phyloP scores from a whole-genome alignment of 2,888 invertebrate genomes.

The Resseliella maxima region DNA sequence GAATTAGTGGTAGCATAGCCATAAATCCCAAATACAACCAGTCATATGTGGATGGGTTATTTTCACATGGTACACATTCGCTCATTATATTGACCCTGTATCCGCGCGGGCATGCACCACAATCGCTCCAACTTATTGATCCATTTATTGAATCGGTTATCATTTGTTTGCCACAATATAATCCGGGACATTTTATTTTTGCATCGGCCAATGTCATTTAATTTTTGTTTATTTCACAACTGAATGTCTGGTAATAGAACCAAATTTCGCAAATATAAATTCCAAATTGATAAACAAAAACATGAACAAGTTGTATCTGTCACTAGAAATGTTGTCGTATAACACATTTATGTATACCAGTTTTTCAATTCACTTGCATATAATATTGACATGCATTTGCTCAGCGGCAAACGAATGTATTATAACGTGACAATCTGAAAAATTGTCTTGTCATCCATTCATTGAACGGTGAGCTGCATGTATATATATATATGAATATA shows the following conservation, averaged over 20 bases:
- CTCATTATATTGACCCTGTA: slow-evolving; percentile 79
- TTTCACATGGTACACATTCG: slow-evolving; percentile 78
- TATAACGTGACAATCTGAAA: slow-evolving; percentile 36
- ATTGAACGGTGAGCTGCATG: background rate
- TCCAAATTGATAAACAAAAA: background rate
- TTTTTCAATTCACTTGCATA: background rate
- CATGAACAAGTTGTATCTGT: background rate
- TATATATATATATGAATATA: too few relatives aligned
- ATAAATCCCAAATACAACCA: slow-evolving; percentile 96
- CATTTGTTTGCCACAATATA: slow-evolving; percentile 70
- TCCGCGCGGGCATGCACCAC: slow-evolving; percentile 89
- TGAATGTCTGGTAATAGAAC: background rate
- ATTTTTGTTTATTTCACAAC: background rate
- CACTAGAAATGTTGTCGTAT: background rate
- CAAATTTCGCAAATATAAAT: too few relatives aligned
- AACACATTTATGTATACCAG: background rate
- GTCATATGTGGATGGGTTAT: slow-evolving; percentile 84
- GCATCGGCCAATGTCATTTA: slow-evolving; percentile 12
- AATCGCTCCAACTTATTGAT: slow-evolving; percentile 77
- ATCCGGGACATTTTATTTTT: slow-evolving; percentile 63
- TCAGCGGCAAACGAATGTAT: background rate
- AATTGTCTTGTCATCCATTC: slow-evolving; percentile 55
- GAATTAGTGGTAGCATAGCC: slow-evolving; percentile 85
- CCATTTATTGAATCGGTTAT: slow-evolving; percentile 69
- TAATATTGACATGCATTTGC: background rate